phyloP scores from a whole-genome alignment of 2,888 invertebrate genomes.

The Athrips mouffetella region DNA sequence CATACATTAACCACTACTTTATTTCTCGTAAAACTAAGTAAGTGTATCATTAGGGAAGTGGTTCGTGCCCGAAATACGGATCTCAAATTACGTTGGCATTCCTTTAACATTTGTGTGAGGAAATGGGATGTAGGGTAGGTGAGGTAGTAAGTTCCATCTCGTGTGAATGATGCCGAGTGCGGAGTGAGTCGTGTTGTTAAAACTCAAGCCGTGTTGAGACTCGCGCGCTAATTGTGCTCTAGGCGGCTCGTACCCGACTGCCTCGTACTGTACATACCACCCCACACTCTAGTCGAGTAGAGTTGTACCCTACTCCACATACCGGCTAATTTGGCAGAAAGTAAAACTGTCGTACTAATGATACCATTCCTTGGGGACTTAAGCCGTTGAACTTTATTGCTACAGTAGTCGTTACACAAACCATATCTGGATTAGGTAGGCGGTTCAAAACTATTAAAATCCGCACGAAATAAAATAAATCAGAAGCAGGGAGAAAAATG shows the following conservation, averaged over 20 bases:
- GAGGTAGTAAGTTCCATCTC: slow-evolving; percentile 39
- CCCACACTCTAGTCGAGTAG: not conserved
- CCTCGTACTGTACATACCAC: not conserved
- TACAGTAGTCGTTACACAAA: too few species aligned
- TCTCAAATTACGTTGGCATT: slow-evolving; percentile 37
- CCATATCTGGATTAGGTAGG: too few species aligned
- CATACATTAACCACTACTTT: slow-evolving; percentile 12
- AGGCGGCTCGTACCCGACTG: slow-evolving; percentile 19
- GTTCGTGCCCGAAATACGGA: slow-evolving; percentile 19
- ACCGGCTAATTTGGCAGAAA: slow-evolving; percentile 1
- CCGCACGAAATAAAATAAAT: too few species aligned
- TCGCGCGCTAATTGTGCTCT: slow-evolving; percentile 75
- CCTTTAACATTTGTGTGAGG: slow-evolving; percentile 43
- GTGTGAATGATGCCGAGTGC: slow-evolving; percentile 70
- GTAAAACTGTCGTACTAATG: not conserved
- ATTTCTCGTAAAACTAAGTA: slow-evolving; percentile 14
- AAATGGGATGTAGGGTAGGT: slow-evolving; percentile 43
- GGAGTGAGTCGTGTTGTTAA: slow-evolving; percentile 61
- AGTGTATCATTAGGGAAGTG: slow-evolving; percentile 17
- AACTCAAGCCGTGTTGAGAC: slow-evolving; percentile 74
- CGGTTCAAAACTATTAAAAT: too few species aligned
- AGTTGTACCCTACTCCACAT: too few species aligned
- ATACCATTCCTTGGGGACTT: too few species aligned
- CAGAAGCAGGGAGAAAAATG: too few species aligned
- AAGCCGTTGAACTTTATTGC: too few species aligned